Evolutionary conservation across 2,113 vertebrate species (phyloP).

Genomic region (Eulemur macaco): DNA sequence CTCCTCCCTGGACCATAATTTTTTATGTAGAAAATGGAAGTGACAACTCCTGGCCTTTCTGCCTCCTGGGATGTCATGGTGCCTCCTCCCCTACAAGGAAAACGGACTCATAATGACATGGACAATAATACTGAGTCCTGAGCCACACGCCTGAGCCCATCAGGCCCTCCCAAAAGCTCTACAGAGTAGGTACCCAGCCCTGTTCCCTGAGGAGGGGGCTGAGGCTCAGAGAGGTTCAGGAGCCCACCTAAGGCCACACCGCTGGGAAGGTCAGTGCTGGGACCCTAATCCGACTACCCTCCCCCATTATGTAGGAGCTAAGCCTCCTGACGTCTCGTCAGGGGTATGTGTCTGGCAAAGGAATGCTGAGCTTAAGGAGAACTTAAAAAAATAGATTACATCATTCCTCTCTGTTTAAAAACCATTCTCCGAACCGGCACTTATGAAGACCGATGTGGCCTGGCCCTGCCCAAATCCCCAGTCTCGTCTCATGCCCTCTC

Average conservation of each 20-base stretch:
- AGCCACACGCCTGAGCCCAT: not conserved
- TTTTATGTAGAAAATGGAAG: not conserved
- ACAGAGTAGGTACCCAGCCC: not conserved
- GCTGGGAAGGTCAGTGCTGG: not conserved
- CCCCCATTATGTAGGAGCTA: no score
- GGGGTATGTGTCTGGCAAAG: not conserved
- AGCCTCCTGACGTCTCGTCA: not conserved
- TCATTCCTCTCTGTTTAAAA: not conserved
- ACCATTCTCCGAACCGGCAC: not conserved
- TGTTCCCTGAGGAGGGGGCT: not conserved
- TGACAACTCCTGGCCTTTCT: not conserved
- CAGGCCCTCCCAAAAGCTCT: not conserved
- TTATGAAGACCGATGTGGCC: not conserved
- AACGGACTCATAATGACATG: not conserved
- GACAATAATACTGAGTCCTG: not conserved
- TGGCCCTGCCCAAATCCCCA: not conserved
- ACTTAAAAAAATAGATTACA: not conserved
- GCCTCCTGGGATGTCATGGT: not conserved
- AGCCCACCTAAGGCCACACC: not conserved
- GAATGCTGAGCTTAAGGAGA: not conserved
- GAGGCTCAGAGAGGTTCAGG: not conserved
- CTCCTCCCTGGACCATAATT: not conserved
- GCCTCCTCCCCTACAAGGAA: not conserved
- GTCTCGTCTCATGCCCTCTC: not conserved
- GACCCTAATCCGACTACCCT: not conserved